These are phyloP conservation scores for Myotis myotis DNA, from an alignment of 2,797 vertebrate genomes.

Conservation along the genomic window DNA sequence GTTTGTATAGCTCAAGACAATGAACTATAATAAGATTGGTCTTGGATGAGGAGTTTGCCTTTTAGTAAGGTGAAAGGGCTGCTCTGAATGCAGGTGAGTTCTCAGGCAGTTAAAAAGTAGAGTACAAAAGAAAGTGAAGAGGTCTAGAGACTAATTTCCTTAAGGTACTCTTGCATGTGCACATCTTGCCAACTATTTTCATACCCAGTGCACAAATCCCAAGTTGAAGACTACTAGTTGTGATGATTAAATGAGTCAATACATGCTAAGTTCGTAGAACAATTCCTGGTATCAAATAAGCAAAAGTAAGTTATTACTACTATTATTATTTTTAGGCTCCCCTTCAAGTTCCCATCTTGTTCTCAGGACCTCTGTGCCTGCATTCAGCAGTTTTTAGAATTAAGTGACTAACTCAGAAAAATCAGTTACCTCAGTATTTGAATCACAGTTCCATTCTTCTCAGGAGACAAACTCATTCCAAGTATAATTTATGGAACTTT, in stretches of 20 bases:
- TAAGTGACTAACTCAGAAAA: slow-evolving; percentile 15
- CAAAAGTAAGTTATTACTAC: neutral
- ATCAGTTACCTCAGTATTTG: neutral
- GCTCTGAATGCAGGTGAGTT: neutral
- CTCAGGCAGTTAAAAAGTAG: neutral
- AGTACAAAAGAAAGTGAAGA: slow-evolving; percentile 10
- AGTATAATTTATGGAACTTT: neutral
- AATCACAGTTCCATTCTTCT: slow-evolving; percentile 28
- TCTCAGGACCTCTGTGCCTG: neutral
- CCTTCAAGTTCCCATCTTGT: neutral
- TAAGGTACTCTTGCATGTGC: neutral
- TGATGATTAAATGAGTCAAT: neutral
- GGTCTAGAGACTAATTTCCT: neutral
- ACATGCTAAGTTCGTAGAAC: neutral
- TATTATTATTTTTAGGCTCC: neutral
- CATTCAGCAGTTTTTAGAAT: slow-evolving; percentile 34
- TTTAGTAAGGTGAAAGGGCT: neutral
- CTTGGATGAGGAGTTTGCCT: neutral
- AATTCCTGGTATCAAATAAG: neutral
- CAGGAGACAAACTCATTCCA: neutral
- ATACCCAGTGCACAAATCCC: neutral
- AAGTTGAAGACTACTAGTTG: neutral
- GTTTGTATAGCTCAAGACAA: neutral
- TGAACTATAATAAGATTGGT: neutral
- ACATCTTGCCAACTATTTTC: neutral